A percentile compares a stretch with the other conserved stretches of the same genome.
Evolutionary conservation across 1,140 invertebrate genomes (phyloP).

Genomic region (Calephelis virginiensis): DNA sequence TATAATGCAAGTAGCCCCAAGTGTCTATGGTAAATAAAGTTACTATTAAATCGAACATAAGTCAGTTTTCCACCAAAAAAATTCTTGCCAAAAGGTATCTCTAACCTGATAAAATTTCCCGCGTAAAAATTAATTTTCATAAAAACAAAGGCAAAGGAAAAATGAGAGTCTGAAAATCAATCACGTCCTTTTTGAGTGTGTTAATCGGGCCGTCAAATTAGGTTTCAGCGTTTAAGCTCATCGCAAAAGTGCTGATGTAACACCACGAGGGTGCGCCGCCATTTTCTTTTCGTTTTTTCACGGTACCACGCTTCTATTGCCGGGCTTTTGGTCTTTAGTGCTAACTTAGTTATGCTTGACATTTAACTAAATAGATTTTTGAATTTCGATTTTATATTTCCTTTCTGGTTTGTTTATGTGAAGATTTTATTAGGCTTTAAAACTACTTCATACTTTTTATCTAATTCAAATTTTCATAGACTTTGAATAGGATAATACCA

Average conservation of each 20-base stretch:
- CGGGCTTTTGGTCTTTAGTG: slow-evolving; percentile 30
- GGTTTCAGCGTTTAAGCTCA: slow-evolving; percentile 60
- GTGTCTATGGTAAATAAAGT: no score
- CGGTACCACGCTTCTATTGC: slow-evolving; percentile 50
- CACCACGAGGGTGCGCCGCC: slow-evolving; percentile 40
- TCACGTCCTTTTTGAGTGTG: slow-evolving; percentile 42
- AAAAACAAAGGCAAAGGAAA: background rate
- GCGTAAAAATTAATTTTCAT: slow-evolving; percentile 1
- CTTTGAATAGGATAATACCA: no score
- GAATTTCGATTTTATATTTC: background rate
- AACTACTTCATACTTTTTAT: no score
- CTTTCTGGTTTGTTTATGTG: background rate
- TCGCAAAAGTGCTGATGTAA: slow-evolving; percentile 57
- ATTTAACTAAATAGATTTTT: slow-evolving; percentile 25
- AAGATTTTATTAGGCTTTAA: background rate
- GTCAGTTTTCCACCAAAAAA: no score
- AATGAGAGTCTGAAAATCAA: slow-evolving; percentile 37
- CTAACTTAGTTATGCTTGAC: slow-evolving; percentile 30
- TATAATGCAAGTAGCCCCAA: no score
- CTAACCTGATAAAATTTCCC: background rate
- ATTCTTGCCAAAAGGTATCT: background rate
- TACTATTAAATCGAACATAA: no score
- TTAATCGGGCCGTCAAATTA: slow-evolving; percentile 69
- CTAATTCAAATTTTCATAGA: no score
- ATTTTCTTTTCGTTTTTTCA: slow-evolving; percentile 54